Evolutionary conservation across 2,797 vertebrate genomes (phyloP), one percentile per base, ranked within the genome.

Genomic region (Phaenicophaeus curvirostris): DNA sequence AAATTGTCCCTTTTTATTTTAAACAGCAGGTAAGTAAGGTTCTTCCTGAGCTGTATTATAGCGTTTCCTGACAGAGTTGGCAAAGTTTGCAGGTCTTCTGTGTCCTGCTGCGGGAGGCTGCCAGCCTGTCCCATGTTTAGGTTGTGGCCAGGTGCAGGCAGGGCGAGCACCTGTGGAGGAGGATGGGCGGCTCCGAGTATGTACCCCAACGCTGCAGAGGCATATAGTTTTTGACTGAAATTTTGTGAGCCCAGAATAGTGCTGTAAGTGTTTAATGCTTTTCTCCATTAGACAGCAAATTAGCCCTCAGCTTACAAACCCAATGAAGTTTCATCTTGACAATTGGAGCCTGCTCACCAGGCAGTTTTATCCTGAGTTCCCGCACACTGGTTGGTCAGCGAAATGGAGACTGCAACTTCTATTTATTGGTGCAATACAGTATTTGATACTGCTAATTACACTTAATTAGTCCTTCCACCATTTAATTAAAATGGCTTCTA

Each of bases 381-480:
- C 1, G 23, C 91, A 91, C 16, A 62, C 93, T 95, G 93, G 95
- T 95, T 94, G 97, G 96, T 97, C 97, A 97, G 95, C 89, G 31
- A 96, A 96, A 97, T 87, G 93, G 89, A 96, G 96, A 94, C 85
- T 85, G 94, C 96, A 94, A 95, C 94, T 96, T 95, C 96, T 96
- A 94, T 97, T 96, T 96, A 97, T 97, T 97, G 97, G 95, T 96
- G 96, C 96, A 96, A 95, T 96, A 97, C 96, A 95, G 96, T 97
- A 97, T 97, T 97, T 97, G 97, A 97, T 97, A 96, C 96, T 95
- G 95, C 97, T 97, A 97, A 97, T 97, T 97, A 96, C 96, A 96
- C 95, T 96, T 97, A 97, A 97, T 97, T 97, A 97, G 97, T 96
- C 94, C 95, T 97, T 96, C 95, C 90, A 87, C 96, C 95, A 96